Evolutionary conservation across 2,797 vertebrate species (phyloP).

Genomic region (Argyrosomus regius): DNA sequence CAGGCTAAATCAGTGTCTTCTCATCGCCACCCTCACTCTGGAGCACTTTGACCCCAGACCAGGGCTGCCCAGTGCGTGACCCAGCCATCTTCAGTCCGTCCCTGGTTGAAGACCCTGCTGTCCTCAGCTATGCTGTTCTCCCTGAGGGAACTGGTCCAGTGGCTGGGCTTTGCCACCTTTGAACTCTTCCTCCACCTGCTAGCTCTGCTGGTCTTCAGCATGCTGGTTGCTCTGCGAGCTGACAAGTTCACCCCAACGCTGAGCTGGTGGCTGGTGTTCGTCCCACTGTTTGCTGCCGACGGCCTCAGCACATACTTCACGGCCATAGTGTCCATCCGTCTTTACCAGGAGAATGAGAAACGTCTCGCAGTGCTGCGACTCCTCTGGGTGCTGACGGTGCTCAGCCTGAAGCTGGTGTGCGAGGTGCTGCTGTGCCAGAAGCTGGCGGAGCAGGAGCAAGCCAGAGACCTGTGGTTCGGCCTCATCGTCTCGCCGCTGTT

Average conservation of each 20-base stretch:
- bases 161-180: constrained; percentile 97
- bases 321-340: constrained; percentile 95
- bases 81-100: constrained; percentile 42
- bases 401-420: constrained; percentile 98
- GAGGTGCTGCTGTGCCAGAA: constrained; percentile 99
- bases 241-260: constrained; percentile 85
- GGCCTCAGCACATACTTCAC: constrained; percentile 99
- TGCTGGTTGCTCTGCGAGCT: constrained; percentile 91
- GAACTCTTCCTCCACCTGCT: constrained; percentile 95
- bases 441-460: constrained; percentile 90
- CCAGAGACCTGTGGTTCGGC: constrained; percentile 93
- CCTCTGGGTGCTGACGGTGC: constrained; percentile 97
- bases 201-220: constrained; percentile 91
- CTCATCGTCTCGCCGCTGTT: constrained; percentile 96
- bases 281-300: constrained; percentile 94
- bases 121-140: constrained; percentile 91
- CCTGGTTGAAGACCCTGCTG: constrained; percentile 33
- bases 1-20: constrained; percentile 15
- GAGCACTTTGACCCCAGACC: constrained; percentile 34
- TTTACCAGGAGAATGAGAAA: constrained; percentile 98
- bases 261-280: constrained; percentile 96
- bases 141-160: constrained; percentile 95
- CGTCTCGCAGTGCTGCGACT: constrained; percentile 94
- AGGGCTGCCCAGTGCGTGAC: constrained; percentile 46
- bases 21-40: constrained; percentile 27